Base-by-base conservation (phyloP, 2,888 invertebrate genomes). In the Erynnis tages region DNA sequence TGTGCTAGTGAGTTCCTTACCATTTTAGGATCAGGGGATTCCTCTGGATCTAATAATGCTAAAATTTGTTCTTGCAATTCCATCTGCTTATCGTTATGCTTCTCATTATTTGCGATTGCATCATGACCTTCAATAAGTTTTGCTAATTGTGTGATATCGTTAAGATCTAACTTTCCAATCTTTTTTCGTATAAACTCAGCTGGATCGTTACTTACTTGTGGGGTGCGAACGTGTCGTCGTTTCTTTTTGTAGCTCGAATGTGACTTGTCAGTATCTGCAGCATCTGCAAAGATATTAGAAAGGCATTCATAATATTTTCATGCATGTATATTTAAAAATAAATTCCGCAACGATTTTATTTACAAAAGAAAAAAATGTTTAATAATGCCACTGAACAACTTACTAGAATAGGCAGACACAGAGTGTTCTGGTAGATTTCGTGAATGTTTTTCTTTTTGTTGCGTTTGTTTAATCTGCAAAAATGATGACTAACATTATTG, bases 141-240 rank as follows among this genome's bases (percentile, higher is more conserved):
- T 10, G 83, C 84, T 43, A 88, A 67, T 43, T 79, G 74, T 1
- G 82, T 79, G 46, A 88, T 79, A 49, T 86, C 84, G 46, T 85
- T 77, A 56, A 88, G 76, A 55, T 83, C 77, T 54, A 88, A 72
- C 63, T 79, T 79, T 38, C 82, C 87, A 60, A 87, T 82, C 65
- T 80, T 75, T 67, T 76, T 77, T 55, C 82, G 73, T 43, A 87
- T 77, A 59, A 78, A 80, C 53, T 87, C 88, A 3, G 78, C 78
- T 1, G 82, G 69, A 41, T 83, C 85, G 59, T 63, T 86, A 88
- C 88, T 88, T 86, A 88, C 88, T 76, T 86, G 83, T 44, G 76
- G 71, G 1, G 73, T 63, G 38, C 85, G 78, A 38, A 73, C 57
- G 43, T 78, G 67, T 57, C 87, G 84, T 4, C 86, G 76, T 66